Evolutionary conservation across 2,797 vertebrate genomes (phyloP).

Genomic region (Silurus aristotelis): DNA sequence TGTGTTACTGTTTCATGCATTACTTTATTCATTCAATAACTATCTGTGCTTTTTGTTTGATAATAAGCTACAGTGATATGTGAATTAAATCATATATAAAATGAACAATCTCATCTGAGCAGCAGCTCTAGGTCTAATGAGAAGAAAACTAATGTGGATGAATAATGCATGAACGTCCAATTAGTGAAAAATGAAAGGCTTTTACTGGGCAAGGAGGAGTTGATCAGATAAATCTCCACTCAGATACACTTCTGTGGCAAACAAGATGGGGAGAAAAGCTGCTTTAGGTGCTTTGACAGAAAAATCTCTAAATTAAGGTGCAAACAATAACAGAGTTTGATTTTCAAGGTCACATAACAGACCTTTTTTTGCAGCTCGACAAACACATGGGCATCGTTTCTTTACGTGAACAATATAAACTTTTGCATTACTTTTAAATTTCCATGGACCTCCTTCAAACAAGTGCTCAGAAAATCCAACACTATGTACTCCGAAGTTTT

Average conservation of each 20-base stretch:
- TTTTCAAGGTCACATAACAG: background rate
- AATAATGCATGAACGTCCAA: background rate
- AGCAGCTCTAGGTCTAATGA: background rate
- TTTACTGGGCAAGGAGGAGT: background rate
- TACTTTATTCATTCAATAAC: background rate
- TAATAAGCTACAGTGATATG: background rate
- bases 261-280: background rate
- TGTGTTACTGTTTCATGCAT: background rate
- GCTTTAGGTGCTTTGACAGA: background rate
- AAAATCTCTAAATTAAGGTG: background rate
- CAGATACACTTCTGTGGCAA: no score
- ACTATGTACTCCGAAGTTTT: background rate
- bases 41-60: background rate
- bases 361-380: background rate
- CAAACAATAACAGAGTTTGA: background rate
- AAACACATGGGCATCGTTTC: background rate
- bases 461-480: background rate
- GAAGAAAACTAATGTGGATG: background rate
- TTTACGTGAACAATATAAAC: background rate
- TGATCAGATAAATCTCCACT: background rate
- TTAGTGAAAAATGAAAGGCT: constrained; percentile 18
- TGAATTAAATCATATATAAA: background rate
- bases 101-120: background rate
- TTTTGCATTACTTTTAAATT: background rate
- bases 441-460: background rate